These are phyloP conservation scores for Apotomis turbidana DNA, from an alignment of 2,888 invertebrate genomes.

Conservation along the genomic window DNA sequence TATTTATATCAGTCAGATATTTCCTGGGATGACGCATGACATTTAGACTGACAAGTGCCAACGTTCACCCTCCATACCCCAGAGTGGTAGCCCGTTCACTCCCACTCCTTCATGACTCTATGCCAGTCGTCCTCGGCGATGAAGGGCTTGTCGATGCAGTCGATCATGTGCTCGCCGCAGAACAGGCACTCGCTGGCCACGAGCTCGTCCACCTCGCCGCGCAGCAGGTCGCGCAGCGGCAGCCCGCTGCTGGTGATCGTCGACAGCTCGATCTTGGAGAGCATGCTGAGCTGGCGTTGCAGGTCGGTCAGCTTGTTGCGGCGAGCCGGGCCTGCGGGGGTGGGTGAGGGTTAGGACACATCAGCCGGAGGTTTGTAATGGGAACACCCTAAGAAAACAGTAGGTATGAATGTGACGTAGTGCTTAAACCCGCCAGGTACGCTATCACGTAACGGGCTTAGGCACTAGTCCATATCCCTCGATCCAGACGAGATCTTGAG, in stretches of 20 bases:
- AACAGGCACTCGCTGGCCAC: slow-evolving; percentile 96
- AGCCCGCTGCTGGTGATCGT: slow-evolving; percentile 70
- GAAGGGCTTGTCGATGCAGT: slow-evolving; percentile 95
- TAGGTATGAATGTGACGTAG: too few species aligned
- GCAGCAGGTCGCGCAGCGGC: slow-evolving; percentile 86
- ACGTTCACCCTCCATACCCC: too few species aligned
- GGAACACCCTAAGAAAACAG: too few species aligned
- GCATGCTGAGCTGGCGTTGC: slow-evolving; percentile 85
- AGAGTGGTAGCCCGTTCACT: slow-evolving; percentile 69
- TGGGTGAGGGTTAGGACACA: too few species aligned
- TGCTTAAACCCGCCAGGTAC: too few species aligned
- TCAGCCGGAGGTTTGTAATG: too few species aligned
- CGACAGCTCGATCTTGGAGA: slow-evolving; percentile 78
- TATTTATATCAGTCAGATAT: too few species aligned
- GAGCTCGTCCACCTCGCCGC: slow-evolving; percentile 93
- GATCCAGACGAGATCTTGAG: too few species aligned
- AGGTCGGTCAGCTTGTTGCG: slow-evolving; percentile 85
- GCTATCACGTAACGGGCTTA: too few species aligned
- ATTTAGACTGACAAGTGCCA: too few species aligned
- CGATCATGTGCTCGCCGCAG: slow-evolving; percentile 97
- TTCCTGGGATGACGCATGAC: too few species aligned
- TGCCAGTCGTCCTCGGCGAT: slow-evolving; percentile 93
- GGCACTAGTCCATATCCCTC: too few species aligned
- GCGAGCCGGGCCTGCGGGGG: slow-evolving; percentile 76
- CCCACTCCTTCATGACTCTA: slow-evolving; percentile 92